Evolutionary conservation across 1,140 invertebrate genomes (phyloP).

Genomic region (Lethocerus indicus): DNA sequence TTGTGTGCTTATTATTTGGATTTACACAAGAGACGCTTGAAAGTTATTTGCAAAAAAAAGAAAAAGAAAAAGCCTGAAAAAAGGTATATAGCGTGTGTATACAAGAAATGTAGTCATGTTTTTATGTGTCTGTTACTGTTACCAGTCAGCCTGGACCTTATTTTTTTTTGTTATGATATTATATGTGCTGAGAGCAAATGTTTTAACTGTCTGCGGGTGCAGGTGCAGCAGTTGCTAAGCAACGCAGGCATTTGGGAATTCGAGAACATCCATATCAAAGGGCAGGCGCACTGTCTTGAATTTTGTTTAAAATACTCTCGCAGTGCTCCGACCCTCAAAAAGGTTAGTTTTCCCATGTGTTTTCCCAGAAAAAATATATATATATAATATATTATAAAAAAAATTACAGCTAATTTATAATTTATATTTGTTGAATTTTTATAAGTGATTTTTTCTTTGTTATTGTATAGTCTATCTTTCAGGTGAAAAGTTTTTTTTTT

Average conservation of each 20-base stretch:
- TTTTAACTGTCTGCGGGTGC: conserved; percentile 8
- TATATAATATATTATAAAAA: conserved; percentile 4
- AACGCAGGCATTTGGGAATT: conserved; percentile 60
- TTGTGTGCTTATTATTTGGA: too few species aligned
- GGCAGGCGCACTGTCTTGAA: conserved; percentile 42
- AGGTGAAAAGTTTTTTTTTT: background rate
- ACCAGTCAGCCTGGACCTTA: background rate
- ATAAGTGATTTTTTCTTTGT: background rate
- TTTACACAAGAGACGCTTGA: too few species aligned
- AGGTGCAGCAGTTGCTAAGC: conserved; percentile 39
- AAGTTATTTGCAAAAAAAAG: too few species aligned
- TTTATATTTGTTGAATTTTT: conserved; percentile 4
- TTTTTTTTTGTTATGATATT: background rate
- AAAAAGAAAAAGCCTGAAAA: too few species aligned
- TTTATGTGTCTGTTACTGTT: too few species aligned
- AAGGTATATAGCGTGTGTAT: too few species aligned
- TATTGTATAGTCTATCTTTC: conserved; percentile 2
- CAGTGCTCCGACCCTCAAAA: conserved; percentile 4
- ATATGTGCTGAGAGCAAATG: background rate
- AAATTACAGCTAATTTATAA: background rate
- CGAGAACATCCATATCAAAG: conserved; percentile 87
- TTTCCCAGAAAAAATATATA: conserved; percentile 1
- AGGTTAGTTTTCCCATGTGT: conserved; percentile 18
- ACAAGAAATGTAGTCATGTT: too few species aligned
- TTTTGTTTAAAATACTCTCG: conserved; percentile 9